Base-by-base conservation (phyloP, 2,888 invertebrate species). In the Pomacea canaliculata region DNA sequence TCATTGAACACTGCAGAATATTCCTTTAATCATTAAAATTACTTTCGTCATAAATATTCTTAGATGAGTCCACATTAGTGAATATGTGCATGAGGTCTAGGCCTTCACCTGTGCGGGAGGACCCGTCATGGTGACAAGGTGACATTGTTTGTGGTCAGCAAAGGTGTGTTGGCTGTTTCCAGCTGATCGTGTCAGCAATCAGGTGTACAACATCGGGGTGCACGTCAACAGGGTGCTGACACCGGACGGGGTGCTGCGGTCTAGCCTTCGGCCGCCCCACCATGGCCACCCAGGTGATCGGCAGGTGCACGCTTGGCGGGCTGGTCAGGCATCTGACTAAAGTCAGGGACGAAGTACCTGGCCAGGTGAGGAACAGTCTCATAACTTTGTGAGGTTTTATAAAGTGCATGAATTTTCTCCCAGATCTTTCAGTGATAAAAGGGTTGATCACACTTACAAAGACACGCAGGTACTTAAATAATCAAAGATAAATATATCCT, bases 281-380 rank as follows among this genome's bases (percentile, higher is more conserved):
- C n/a, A 2, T 37, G n/a, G 16, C 51, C 66, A 18, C 67, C 16
- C 23, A 66, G n/a, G 59, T 65, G 51, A n/a, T 73, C 67, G 46
- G 56, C 37, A 59, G 56, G 16, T 73, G 73, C 67, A 51, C 27
- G 66, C 60, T 73, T n/a, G 7, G 56, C 37, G 48, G 59, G 46
- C 66, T 73, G 56, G 48, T 73, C 73, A 73, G 59, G 19, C 73
- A 73, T 23, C 56, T 73, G 37, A 37, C 37, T 37, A 67, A 59
- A 37, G 5, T 67, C 23, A 49, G 60, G 13, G 73, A 73, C 73
- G 59, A 67, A 66, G 7, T 12, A 3, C 67, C 59, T 4, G 73
- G 73, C 46, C 3, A 51, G 18, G 73, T 68, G n/a, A 73, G 66
- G n/a, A 7, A 37, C 12, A 19, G 16, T 68, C 7, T 60, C 18